Conservation (phyloP, 2,113 vertebrate species). For the Dinomys branickii region DNA sequence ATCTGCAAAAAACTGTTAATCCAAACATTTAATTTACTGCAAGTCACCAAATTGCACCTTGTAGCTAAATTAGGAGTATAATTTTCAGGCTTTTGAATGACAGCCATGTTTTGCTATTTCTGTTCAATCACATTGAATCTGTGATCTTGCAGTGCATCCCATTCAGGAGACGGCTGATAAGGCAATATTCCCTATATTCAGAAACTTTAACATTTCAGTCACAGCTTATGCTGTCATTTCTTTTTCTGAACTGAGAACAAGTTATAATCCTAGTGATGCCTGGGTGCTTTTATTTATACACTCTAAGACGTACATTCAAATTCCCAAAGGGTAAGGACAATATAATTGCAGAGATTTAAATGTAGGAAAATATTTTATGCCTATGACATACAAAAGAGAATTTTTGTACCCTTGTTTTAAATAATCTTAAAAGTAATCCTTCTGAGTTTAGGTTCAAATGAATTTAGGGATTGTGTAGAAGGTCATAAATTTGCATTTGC, state of each 20-base stretch:
- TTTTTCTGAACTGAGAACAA: constrained; percentile 1
- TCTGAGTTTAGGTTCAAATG: neutral
- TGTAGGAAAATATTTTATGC: neutral
- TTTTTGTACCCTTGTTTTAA: neutral
- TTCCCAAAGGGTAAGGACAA: neutral
- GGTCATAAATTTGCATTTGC: neutral
- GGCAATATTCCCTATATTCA: neutral
- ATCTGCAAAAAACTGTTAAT: neutral
- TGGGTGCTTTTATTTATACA: neutral
- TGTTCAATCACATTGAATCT: constrained; percentile 15
- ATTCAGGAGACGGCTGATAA: neutral
- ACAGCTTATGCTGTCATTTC: neutral
- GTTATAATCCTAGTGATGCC: neutral
- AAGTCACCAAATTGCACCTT: neutral
- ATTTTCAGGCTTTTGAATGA: neutral
- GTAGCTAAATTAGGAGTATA: neutral
- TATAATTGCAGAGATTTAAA: neutral
- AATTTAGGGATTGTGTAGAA: neutral
- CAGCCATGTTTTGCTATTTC: neutral
- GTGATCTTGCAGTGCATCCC: neutral
- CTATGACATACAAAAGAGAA: neutral
- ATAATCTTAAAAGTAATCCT: neutral
- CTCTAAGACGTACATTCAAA: neutral
- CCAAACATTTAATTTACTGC: neutral
- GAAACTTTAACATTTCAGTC: constrained; percentile 23